Percentiles rank a stretch among this genome's conserved stretches.
Conservation (phyloP, 2,113 vertebrate genomes). For the Tympanuchus pallidicinctus region DNA sequence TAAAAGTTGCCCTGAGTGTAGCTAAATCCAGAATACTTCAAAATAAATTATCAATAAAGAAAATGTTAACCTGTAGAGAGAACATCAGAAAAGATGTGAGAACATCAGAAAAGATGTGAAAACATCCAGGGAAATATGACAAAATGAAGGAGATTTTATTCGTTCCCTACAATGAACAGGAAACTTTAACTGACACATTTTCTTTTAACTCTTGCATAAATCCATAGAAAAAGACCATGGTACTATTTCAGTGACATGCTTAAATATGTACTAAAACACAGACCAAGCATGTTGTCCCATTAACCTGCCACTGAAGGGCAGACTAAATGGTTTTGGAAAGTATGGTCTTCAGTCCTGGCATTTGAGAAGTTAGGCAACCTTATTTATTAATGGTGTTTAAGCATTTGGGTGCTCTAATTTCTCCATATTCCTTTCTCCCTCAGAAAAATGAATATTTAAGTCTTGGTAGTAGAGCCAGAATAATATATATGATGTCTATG, state of each 20-base stretch:
- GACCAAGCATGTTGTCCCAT: neutral
- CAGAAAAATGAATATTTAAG: neutral
- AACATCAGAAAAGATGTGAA: neutral
- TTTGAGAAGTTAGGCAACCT: neutral
- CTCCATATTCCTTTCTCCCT: too few relatives aligned
- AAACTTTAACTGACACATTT: slow-evolving; percentile 29
- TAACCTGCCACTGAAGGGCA: neutral
- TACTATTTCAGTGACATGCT: neutral
- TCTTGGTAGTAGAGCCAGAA: neutral
- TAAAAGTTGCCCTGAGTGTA: neutral
- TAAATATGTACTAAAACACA: neutral
- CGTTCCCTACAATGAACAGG: neutral
- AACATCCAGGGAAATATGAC: neutral
- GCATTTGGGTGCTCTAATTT: neutral
- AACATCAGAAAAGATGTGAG: neutral
- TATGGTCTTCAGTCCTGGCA: neutral
- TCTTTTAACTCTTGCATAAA: slow-evolving; percentile 10
- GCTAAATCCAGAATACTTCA: neutral
- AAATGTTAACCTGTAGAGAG: neutral
- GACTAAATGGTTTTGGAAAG: neutral
- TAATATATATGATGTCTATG: neutral
- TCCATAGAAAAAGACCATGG: neutral
- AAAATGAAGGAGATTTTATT: slow-evolving; percentile 1
- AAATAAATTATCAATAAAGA: neutral
- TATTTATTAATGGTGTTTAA: neutral